A percentile compares a stretch with the other conserved stretches of the same genome.
Conservation (phyloP, 1,140 invertebrate genomes). For the Diorhabda elongata region DNA sequence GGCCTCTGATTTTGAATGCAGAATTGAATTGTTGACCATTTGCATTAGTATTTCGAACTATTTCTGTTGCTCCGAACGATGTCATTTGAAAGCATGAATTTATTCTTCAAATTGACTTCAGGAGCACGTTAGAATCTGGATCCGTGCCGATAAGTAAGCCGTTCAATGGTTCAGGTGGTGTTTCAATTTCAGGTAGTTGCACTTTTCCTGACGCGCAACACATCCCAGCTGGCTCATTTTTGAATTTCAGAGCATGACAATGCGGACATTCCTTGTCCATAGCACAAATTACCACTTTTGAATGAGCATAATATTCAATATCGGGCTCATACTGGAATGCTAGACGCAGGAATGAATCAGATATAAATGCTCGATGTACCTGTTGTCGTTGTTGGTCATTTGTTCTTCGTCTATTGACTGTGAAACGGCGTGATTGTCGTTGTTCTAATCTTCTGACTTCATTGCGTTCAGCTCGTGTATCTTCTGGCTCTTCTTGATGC, state of each 20-base stretch:
- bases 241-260: too few species aligned
- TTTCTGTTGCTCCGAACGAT: too few species aligned
- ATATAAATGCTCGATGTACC: constrained; percentile 42
- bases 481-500: constrained; percentile 28
- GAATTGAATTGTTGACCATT: constrained; percentile 23
- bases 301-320: constrained; percentile 32
- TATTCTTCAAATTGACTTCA: constrained; percentile 23
- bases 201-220: too few species aligned
- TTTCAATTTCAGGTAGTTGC: too few species aligned
- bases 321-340: too few species aligned
- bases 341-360: constrained; percentile 4
- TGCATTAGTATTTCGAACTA: constrained; percentile 20
- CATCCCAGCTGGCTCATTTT: too few species aligned
- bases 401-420: constrained; percentile 34
- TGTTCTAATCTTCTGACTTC: constrained; percentile 27
- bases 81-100: constrained; percentile 34
- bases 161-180: too few species aligned
- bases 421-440: constrained; percentile 28
- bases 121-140: constrained; percentile 31
- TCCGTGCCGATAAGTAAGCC: constrained; percentile 30
- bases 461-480: constrained; percentile 33
- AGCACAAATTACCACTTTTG: constrained; percentile 42
- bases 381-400: constrained; percentile 42
- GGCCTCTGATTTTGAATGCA: constrained; percentile 8
- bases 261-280: constrained; percentile 26